phyloP scores from a whole-genome alignment of 2,888 invertebrate species.

The Ornithoptera alexandrae region DNA sequence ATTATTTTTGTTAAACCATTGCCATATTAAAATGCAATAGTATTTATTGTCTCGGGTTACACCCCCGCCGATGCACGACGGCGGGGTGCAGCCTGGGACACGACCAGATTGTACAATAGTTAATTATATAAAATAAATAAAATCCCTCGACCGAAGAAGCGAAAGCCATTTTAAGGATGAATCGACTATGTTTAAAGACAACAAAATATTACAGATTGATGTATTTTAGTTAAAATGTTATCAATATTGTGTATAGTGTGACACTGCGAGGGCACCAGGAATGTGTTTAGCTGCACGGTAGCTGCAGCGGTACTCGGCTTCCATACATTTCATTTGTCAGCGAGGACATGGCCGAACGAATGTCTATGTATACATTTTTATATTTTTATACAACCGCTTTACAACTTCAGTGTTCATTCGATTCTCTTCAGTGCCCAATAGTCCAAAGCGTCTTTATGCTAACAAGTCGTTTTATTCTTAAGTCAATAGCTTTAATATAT shows the following conservation, averaged over 20 bases:
- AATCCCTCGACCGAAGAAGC: constrained; percentile 64
- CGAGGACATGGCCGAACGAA: background rate
- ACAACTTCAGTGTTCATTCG: background rate
- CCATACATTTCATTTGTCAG: no score
- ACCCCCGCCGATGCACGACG: no score
- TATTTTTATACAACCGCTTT: background rate
- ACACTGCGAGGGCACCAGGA: background rate
- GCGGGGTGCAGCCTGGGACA: constrained; percentile 24
- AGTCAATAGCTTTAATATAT: constrained; percentile 76
- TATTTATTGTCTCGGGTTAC: constrained; percentile 41
- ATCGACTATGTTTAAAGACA: constrained; percentile 53
- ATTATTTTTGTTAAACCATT: constrained; percentile 74
- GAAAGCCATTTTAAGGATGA: constrained; percentile 56
- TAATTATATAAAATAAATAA: constrained; percentile 67
- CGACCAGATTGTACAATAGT: constrained; percentile 71
- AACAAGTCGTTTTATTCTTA: constrained; percentile 66
- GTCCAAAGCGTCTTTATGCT: constrained; percentile 37
- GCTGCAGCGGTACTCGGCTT: no score
- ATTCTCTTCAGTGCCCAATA: background rate
- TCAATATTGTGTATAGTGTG: background rate
- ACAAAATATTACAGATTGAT: constrained; percentile 11
- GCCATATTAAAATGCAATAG: constrained; percentile 80
- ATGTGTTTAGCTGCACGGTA: no score
- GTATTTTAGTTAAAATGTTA: background rate
- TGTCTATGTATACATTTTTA: background rate